Base-by-base conservation (phyloP, 2,888 invertebrate species). In the Unio delphinus region DNA sequence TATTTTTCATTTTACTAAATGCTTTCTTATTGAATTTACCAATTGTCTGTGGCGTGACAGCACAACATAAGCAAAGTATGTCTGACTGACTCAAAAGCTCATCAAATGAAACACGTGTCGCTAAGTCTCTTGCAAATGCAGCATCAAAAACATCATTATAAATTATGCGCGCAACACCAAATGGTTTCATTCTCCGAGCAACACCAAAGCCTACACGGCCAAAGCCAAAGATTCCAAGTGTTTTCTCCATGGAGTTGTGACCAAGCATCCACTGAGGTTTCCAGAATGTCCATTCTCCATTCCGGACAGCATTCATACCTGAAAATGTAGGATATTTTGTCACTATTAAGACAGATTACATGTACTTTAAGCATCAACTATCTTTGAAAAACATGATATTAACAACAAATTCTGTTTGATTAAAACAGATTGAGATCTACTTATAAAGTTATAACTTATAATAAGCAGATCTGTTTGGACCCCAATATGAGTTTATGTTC, bases 231-330 rank as follows among this genome's bases (percentile, higher is more conserved):
- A 91, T 85, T 30, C 90, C 90, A 0, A 97, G 94, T 0, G 94
- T 95, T 5, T 95, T 93, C 28, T 93, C 93, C 18, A 92, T 92
- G 1, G 98, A 90, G 0, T 95, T 94, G n/a, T 93, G 94, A 0
- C 98, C 98, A 73, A 95, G 95, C 94, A 97, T 94, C 95, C 95
- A 97, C 76, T 94, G 92, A 0, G 97, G 97, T 0, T 95, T 93
- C 96, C 97, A 97, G 0, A 95, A 92, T 34, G 88, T 93, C 96
- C 97, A 97, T 65, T 94, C 94, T 0, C 96, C 96, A 68, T 92
- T 93, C 62, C 79, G 83, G 7, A 87, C 85, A 0, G 88, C 88
- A 4, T 79, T 75, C 3, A 83, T 70, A n/a, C 87, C 89, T 89
- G 70, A 54, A 68, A 45, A 15, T 11, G 45, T 45, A 45, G 4